Evolutionary conservation across 2,797 vertebrate genomes (phyloP), one percentile per base, ranked within the genome.

Genomic region (Setipinna tenuifilis): DNA sequence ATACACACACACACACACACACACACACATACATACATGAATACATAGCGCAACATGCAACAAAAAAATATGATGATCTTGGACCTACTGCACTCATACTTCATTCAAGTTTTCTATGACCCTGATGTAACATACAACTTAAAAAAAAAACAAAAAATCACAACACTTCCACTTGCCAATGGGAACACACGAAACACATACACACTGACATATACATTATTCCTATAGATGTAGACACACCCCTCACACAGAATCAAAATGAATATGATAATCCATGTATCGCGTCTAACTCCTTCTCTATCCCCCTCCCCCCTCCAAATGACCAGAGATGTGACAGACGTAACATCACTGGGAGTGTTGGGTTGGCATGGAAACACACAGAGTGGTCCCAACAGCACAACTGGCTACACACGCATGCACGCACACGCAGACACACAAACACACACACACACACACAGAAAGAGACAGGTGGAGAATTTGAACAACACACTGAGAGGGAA

Each of bases 1-100:
- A 86, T 83, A 82, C n/a, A 84, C 80, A 88, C 87, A 88, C 84
- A 83, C 44, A 54, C 75, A 82, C 54, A 65, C 48, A 48, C 25
- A 41, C 71, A 68, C 68, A 54, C 41, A 80, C 31, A 85, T 6
- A 17, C 41, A 81, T 41, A 84, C 46, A 83, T 11, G 59, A 2
- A 68, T 31, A 71, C 46, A 28, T 9, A 54, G 58, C 25, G 48
- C 35, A 44, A 78, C 71, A 78, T 78, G 71, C 71, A 44, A 78
- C n/a, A 71, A 65, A 54, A 3, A 54, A 54, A 54, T 54, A 54
- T 54, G n/a, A 54, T 71, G n/a, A 17, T 84, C 23, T 68, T 4
- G 83, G 50, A 78, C 68, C 46, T 58, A 75, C 23, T 21, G n/a
- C 48, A 21, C 71, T 21, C 65, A 46, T 21, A 78, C 68, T 68